Evolutionary conservation across 2,113 vertebrate species (phyloP), one percentile per base, ranked within the genome.

Genomic region (Saccopteryx bilineata): DNA sequence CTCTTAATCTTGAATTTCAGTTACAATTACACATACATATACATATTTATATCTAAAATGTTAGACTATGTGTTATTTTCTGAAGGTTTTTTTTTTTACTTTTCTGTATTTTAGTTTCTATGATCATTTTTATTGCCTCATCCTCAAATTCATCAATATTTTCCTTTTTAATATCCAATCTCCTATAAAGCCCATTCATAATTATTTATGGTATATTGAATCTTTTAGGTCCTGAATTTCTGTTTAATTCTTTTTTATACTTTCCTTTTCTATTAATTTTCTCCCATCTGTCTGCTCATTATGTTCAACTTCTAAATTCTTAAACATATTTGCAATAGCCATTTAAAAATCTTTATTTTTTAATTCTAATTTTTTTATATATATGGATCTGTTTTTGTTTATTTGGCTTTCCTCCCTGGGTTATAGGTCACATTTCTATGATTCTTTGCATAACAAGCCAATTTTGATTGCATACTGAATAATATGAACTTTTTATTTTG

Each of bases 271-370:
- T 74, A 48, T 81, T 91, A 80, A 58, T 74, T 31, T 33, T 58
- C 9, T 87, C 21, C 58, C 14, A 81, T 74, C 33, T 87, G 48
- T 91, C 80, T 11, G 63, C 58, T 87, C 66, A 87, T 56, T 87
- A 33, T 65, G n/a, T 88, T 89, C 50, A 48, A 14, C 10, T 74
- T 91, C 82, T 66, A 87, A 93, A 72, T 82, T 61, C 85, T 82
- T 65, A 28, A 88, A 54, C 48, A 65, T 75, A 88, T 46, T 93
- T 93, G 28, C 66, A 65, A 21, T 88, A 48, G 23, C 48, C 48
- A 28, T 88, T 75, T 74, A 21, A 11, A 71, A 88, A 54, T 54
- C 18, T 85, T 78, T 1, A 11, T 75, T 68, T 58, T 33, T 82
- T 66, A 75, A 66, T 88, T 81, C 68, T 28, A 74, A 65, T 74